Evolutionary conservation across 2,113 vertebrate species (phyloP).

Genomic region (Erythrolamprus reginae): DNA sequence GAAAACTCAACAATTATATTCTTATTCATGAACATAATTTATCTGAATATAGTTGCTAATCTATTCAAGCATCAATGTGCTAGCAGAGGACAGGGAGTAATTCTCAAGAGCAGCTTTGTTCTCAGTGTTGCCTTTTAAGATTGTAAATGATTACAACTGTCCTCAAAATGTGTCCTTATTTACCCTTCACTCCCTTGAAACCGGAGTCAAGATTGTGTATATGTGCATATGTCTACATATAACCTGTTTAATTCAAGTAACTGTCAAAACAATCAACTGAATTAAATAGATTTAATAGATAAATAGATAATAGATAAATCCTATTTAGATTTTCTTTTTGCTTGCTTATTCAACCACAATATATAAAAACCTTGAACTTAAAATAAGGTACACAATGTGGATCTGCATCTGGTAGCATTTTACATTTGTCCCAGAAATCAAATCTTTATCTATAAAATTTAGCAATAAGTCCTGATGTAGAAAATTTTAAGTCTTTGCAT

Average conservation of each 20-base stretch:
- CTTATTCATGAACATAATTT: background rate
- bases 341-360: background rate
- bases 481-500: background rate
- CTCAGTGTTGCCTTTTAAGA: constrained; percentile 3
- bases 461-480: background rate
- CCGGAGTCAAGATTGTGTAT: background rate
- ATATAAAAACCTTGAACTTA: background rate
- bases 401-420: background rate
- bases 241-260: background rate
- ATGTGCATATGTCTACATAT: background rate
- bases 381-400: background rate
- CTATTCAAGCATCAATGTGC: background rate
- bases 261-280: background rate
- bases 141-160: background rate
- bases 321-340: background rate
- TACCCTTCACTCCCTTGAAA: background rate
- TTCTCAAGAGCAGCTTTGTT: constrained; percentile 9
- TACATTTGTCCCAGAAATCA: background rate
- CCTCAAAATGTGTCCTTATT: background rate
- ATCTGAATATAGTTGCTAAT: constrained; percentile 12
- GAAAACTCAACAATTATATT: background rate
- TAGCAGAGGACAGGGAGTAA: background rate
- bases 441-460: background rate
- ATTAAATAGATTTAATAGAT: background rate
- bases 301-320: too few species aligned